These are phyloP conservation scores for chimpanzee (Pan troglodytes) DNA, from an alignment of 2,113 vertebrate genomes.

Conservation along the genomic window NHGRI_mPanTro3-v2.1_pri NC_072408.2:48118001-48118500, in stretches of 20 bases:
- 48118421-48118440: neutral
- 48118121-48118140: conserved; percentile 52
- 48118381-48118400: neutral
- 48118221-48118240: conserved; percentile 40
- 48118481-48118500: conserved; percentile 16
- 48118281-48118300: conserved; percentile 53
- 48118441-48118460: neutral
- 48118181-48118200: neutral
- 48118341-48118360: neutral
- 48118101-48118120: conserved; percentile 42
- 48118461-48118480: neutral
- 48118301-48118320: conserved; percentile 14
- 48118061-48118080: neutral
- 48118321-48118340: neutral
- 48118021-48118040: conserved; percentile 42
- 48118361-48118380: neutral
- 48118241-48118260: neutral
- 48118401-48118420: neutral
- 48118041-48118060: neutral
- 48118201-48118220: neutral
- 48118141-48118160: conserved; percentile 4
- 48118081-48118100: conserved; percentile 63
- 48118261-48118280: neutral
- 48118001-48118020: conserved; percentile 64
- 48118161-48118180: conserved; percentile 35